Base-by-base conservation (phyloP, 2,113 vertebrate genomes). In the Rhinopomastus cyanomelas region DNA sequence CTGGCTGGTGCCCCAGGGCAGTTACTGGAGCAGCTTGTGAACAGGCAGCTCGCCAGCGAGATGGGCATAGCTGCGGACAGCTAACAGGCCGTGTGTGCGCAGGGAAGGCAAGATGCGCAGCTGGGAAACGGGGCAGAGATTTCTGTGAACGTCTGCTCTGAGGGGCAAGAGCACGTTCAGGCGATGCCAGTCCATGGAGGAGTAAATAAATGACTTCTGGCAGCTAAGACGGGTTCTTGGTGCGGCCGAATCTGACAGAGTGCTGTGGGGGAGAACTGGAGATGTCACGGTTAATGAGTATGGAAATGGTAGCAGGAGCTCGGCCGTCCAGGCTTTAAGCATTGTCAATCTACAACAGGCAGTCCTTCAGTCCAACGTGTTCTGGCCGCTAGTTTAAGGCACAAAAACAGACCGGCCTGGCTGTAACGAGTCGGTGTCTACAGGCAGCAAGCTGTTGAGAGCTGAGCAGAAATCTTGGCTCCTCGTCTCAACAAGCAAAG, bases 281-380 rank as follows among this genome's bases (percentile, higher is more conserved):
- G 91, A 95, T 86, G 92, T 88, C 85, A 81, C 32, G 75, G 85
- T 85, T 95, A 93, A 93, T 76, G 84, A 83, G 88, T 86, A 90
- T 89, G 88, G 92, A 94, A 93, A 96, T 93, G 78, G n/a, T 90
- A 93, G 95, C 81, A 77, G 92, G 83, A 77, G 88, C 66, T 90
- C 72, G 88, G 91, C 84, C 84, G 90, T 90, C 88, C 82, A 95
- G 79, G 55, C 94, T 92, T 93, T 94, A 95, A 94, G 65, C 84
- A 84, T 88, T 95, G 92, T 95, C 93, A 87, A 92, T 96, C 89
- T 85, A 68, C 72, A 91, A 46, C 90, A 89, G n/a, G 60, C 52
- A 74, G 30, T 93, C 48, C 86, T 86, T 90, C 89, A 64, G 56
- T 56, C 64, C 89, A 85, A 90, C 65, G 21, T 82, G 90, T 94